Evolutionary conservation across 1,140 invertebrate species (phyloP).

Genomic region (Neoseiulus cucumeris): DNA sequence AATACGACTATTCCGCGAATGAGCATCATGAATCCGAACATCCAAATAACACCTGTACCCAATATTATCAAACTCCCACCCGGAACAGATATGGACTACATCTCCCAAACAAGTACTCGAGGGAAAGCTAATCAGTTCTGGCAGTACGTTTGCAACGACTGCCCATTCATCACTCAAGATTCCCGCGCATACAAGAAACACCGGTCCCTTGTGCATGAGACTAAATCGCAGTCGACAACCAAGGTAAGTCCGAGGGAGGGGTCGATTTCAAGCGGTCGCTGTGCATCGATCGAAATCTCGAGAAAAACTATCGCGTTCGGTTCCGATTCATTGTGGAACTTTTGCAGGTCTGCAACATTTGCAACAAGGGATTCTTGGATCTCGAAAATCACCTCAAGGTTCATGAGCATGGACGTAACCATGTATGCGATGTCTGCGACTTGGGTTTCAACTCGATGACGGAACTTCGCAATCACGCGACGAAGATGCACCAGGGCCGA

Average conservation of each 20-base stretch:
- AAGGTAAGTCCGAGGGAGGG: background rate
- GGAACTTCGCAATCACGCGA: background rate
- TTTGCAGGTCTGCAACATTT: slow-evolving; percentile 1
- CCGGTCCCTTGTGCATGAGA: background rate
- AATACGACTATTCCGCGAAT: too few species aligned
- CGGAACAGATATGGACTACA: background rate
- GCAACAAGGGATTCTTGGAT: slow-evolving; percentile 6
- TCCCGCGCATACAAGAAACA: background rate
- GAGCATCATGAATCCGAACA: too few species aligned
- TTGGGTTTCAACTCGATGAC: background rate
- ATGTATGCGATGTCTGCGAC: slow-evolving; percentile 1
- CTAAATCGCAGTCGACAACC: background rate
- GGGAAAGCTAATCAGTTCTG: slow-evolving; percentile 3
- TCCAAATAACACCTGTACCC: background rate
- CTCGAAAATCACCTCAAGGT: slow-evolving; percentile 3
- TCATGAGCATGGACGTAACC: background rate
- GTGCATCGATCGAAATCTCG: too few species aligned
- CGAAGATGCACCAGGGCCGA: background rate
- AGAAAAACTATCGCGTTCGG: too few species aligned
- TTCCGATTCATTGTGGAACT: background rate
- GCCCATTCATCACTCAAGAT: background rate
- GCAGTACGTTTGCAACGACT: slow-evolving; percentile 7
- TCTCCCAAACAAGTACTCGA: background rate
- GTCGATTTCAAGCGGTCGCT: background rate
- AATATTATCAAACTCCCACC: background rate